phyloP scores from a whole-genome alignment of 2,113 vertebrate genomes.

The Coptodon bakossiorum region DNA sequence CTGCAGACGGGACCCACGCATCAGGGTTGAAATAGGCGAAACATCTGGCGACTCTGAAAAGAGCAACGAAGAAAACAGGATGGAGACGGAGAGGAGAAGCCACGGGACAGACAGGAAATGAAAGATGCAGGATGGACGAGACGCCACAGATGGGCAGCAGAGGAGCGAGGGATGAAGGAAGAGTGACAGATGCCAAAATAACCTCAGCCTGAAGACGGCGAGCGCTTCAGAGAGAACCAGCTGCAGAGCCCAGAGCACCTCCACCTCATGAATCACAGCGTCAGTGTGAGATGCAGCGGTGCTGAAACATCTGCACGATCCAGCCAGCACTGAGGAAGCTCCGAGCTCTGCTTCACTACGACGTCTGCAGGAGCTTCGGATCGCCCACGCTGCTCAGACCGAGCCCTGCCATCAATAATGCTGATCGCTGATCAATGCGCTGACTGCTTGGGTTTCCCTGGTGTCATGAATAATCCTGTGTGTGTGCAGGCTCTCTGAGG shows the following conservation, averaged over 20 bases:
- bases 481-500: not conserved
- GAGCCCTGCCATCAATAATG: not conserved
- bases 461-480: not conserved
- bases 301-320: not conserved
- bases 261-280: not conserved
- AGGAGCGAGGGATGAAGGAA: not conserved
- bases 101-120: not conserved
- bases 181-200: not conserved
- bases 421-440: not conserved
- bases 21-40: not conserved
- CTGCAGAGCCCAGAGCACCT: not conserved
- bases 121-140: not conserved
- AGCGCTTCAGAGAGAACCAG: not conserved
- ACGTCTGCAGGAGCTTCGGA: accelerated
- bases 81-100: not conserved
- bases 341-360: not conserved
- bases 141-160: not conserved
- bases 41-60: not conserved
- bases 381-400: not conserved
- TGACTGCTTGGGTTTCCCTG: not conserved
- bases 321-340: not conserved
- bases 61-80: not conserved
- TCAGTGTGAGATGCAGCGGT: not conserved
- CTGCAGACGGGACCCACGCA: not conserved
- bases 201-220: not conserved